These are phyloP conservation scores for Andinoacara biseriatus DNA, from an alignment of 2,113 vertebrate genomes.

Conservation along the genomic window DNA sequence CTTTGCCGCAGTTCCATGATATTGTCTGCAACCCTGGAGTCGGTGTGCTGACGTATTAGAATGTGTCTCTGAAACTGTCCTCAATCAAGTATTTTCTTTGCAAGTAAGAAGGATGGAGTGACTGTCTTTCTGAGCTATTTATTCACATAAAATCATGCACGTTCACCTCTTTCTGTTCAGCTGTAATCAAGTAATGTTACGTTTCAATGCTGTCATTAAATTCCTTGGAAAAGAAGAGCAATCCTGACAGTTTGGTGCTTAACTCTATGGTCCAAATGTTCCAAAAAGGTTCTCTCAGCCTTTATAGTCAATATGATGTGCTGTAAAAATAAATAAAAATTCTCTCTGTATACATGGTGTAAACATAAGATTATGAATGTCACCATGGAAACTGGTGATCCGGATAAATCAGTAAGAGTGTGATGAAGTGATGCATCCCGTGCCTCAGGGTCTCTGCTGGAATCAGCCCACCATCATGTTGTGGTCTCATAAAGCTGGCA, in stretches of 20 bases:
- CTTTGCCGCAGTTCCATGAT: neutral
- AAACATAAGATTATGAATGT: constrained; percentile 18
- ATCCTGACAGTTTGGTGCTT: neutral
- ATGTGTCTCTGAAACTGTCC: constrained; percentile 25
- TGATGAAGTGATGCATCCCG: neutral
- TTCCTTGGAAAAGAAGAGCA: neutral
- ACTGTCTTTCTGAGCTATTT: neutral
- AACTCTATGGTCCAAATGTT: neutral
- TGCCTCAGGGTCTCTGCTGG: constrained; percentile 8
- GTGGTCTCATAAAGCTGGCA: neutral
- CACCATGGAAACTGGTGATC: constrained; percentile 32
- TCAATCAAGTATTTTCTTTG: neutral
- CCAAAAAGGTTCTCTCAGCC: neutral
- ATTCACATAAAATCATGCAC: neutral
- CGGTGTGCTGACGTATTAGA: constrained; percentile 10
- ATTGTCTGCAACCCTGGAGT: constrained; percentile 38
- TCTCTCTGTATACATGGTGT: neutral
- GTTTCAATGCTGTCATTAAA: neutral
- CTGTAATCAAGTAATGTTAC: neutral
- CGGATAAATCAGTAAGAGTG: neutral
- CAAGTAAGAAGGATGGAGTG: neutral
- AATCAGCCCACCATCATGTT: constrained; percentile 11
- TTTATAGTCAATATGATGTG: neutral
- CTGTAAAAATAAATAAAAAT: no score
- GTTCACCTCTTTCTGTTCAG: constrained; percentile 23